Evolutionary conservation across 2,888 invertebrate species (phyloP).

Genomic region (Prionchulus punctatus): DNA sequence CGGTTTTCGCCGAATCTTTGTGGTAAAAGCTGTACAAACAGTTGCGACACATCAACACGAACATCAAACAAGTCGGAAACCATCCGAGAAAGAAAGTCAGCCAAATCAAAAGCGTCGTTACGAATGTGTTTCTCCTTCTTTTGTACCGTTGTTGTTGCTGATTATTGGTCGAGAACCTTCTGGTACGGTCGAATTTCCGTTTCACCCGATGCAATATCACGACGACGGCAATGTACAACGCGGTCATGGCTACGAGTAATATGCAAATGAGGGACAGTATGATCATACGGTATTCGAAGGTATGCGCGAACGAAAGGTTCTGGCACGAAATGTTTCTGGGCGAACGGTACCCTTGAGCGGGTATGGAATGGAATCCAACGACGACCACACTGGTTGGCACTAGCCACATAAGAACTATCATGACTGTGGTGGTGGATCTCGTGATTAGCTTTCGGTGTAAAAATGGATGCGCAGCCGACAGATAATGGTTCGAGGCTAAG

Average conservation of each 20-base stretch:
- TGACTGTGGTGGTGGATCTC: slow-evolving; percentile 37
- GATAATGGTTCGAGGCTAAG: slow-evolving; percentile 49
- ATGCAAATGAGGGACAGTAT: not conserved
- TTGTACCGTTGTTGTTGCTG: not conserved
- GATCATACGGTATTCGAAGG: not conserved
- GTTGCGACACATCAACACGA: slow-evolving; percentile 43
- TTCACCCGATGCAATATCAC: not conserved
- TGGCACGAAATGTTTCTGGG: slow-evolving; percentile 10
- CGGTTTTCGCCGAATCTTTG: not conserved
- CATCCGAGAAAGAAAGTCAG: slow-evolving; percentile 46
- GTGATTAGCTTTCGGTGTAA: slow-evolving; percentile 48
- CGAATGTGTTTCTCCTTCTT: slow-evolving; percentile 28
- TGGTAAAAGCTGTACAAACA: slow-evolving; percentile 27
- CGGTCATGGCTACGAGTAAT: not conserved
- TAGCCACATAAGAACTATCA: slow-evolving; percentile 44
- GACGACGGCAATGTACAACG: not conserved
- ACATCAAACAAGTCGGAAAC: slow-evolving; percentile 46
- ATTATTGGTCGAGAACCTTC: not conserved
- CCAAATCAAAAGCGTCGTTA: slow-evolving; percentile 48
- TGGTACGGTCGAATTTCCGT: not conserved
- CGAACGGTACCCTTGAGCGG: slow-evolving; percentile 34
- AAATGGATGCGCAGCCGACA: slow-evolving; percentile 46
- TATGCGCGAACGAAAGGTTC: not conserved
- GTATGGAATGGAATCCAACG: slow-evolving; percentile 40
- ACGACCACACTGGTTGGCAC: slow-evolving; percentile 41